A percentile compares a stretch with the other conserved stretches of the same genome.
These are phyloP conservation scores for Enteromius fasciolatus DNA, from an alignment of 2,797 vertebrate genomes.

Conservation along the genomic window DNA sequence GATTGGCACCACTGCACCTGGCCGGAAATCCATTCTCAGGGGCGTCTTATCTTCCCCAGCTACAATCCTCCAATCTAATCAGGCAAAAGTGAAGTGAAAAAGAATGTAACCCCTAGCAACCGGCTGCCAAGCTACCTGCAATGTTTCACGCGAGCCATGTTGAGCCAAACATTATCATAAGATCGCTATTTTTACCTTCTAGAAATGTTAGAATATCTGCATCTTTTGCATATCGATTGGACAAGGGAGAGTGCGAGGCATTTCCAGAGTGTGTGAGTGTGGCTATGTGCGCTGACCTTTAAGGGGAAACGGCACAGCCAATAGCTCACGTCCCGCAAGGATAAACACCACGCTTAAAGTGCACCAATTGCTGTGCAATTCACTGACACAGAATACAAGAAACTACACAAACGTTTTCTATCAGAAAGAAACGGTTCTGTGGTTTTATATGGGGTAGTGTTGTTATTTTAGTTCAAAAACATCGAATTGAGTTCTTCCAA, in stretches of 20 bases:
- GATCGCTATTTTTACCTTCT: constrained; percentile 43
- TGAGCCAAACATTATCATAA: constrained; percentile 25
- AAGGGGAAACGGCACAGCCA: constrained; percentile 18
- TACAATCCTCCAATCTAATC: constrained; percentile 62
- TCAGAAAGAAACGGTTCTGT: neutral
- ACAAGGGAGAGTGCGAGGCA: neutral
- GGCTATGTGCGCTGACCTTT: constrained; percentile 37
- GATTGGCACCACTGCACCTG: constrained; percentile 59
- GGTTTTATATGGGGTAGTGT: neutral
- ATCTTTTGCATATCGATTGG: constrained; percentile 17
- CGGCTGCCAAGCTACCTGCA: constrained; percentile 47
- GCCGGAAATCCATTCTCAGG: constrained; percentile 64
- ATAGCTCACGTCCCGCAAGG: constrained; percentile 8
- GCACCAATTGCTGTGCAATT: constrained; percentile 7
- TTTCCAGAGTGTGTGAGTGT: neutral
- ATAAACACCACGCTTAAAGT: constrained; percentile 10
- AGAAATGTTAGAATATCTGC: constrained; percentile 15
- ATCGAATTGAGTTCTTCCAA: neutral
- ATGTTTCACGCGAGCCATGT: constrained; percentile 17
- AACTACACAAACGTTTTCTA: neutral
- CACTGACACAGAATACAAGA: constrained; percentile 6
- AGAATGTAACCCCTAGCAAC: constrained; percentile 64
- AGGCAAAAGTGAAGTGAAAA: constrained; percentile 55
- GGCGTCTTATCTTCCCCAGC: constrained; percentile 60
- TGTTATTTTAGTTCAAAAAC: constrained; percentile 2